phyloP scores from a whole-genome alignment of 2,113 vertebrate species.

The Cheilinus undulatus region DNA sequence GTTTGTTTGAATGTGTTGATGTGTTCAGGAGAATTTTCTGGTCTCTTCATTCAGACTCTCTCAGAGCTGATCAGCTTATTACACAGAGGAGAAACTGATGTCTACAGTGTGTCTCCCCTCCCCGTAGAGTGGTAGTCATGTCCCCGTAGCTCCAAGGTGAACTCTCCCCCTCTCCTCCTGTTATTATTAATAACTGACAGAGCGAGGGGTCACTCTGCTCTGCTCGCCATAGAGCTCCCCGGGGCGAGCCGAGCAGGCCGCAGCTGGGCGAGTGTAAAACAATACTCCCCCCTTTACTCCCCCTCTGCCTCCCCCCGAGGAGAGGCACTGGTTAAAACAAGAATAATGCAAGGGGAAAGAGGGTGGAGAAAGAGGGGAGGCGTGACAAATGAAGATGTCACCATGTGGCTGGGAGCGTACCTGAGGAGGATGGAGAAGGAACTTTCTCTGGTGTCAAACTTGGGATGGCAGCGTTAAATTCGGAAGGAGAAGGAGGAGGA shows the following conservation, averaged over 20 bases:
- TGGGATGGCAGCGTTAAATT: neutral
- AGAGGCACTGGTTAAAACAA: slow-evolving; percentile 74
- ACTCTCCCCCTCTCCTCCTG: slow-evolving; percentile 75
- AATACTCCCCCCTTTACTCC: slow-evolving; percentile 53
- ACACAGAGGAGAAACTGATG: slow-evolving; percentile 48
- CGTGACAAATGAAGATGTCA: slow-evolving; percentile 83
- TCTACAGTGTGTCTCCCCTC: slow-evolving; percentile 41
- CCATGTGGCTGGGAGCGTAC: slow-evolving; percentile 73
- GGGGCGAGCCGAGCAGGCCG: slow-evolving; percentile 77
- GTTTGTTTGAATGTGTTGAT: slow-evolving; percentile 48
- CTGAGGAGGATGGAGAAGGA: slow-evolving; percentile 54
- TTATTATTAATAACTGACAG: slow-evolving; percentile 86
- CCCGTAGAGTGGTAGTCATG: slow-evolving; percentile 42
- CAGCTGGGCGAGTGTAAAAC: slow-evolving; percentile 80
- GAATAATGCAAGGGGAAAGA: slow-evolving; percentile 79
- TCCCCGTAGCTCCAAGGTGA: slow-evolving; percentile 78
- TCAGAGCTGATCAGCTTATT: slow-evolving; percentile 68
- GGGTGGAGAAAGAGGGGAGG: slow-evolving; percentile 24
- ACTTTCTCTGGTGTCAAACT: slow-evolving; percentile 30
- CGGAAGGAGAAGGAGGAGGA: neutral
- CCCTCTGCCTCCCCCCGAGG: slow-evolving; percentile 37
- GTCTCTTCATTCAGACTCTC: slow-evolving; percentile 60
- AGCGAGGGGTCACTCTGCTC: slow-evolving; percentile 80
- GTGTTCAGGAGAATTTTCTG: slow-evolving; percentile 58
- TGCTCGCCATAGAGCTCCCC: slow-evolving; percentile 80